Percentiles rank a stretch among this genome's conserved stretches.
phyloP scores from a whole-genome alignment of 2,797 vertebrate species.

The Megaceryle alcyon region DNA sequence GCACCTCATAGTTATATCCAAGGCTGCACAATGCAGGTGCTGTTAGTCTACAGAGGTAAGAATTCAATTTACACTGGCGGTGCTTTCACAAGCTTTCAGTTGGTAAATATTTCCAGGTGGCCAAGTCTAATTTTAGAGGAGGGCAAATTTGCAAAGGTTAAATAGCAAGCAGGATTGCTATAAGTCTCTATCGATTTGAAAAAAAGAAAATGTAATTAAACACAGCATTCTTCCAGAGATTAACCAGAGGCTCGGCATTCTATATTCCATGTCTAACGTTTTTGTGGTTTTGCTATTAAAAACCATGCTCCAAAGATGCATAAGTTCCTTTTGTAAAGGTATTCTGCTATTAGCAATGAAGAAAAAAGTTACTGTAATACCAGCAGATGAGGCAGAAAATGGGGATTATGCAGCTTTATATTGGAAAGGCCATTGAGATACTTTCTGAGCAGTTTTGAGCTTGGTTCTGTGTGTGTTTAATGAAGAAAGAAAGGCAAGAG shows the following conservation, averaged over 20 bases:
- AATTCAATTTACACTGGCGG: conserved; percentile 31
- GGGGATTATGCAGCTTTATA: background rate
- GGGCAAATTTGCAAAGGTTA: conserved; percentile 70
- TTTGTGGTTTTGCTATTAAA: background rate
- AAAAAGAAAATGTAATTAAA: conserved; percentile 59
- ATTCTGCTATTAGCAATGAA: background rate
- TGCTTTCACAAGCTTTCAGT: conserved; percentile 45
- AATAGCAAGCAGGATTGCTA: conserved; percentile 63
- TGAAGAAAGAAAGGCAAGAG: conserved; percentile 10
- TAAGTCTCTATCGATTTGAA: conserved; percentile 54
- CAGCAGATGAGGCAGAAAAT: background rate
- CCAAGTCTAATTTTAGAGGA: conserved; percentile 74
- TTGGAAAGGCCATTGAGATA: background rate
- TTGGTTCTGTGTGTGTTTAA: background rate
- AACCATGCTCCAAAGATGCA: conserved; percentile 1
- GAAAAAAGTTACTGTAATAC: background rate
- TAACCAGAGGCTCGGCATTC: conserved; percentile 22
- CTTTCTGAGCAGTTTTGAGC: background rate
- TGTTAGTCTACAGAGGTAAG: conserved; percentile 22
- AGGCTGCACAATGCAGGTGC: background rate
- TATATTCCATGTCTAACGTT: background rate
- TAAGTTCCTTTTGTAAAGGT: conserved; percentile 31
- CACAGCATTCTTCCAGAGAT: conserved; percentile 45
- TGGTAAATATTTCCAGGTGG: conserved; percentile 76
- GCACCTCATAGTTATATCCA: conserved; percentile 7